Evolutionary conservation across 2,113 vertebrate species (phyloP), one percentile per base, ranked within the genome.

Genomic region (Apteryx owenii): DNA sequence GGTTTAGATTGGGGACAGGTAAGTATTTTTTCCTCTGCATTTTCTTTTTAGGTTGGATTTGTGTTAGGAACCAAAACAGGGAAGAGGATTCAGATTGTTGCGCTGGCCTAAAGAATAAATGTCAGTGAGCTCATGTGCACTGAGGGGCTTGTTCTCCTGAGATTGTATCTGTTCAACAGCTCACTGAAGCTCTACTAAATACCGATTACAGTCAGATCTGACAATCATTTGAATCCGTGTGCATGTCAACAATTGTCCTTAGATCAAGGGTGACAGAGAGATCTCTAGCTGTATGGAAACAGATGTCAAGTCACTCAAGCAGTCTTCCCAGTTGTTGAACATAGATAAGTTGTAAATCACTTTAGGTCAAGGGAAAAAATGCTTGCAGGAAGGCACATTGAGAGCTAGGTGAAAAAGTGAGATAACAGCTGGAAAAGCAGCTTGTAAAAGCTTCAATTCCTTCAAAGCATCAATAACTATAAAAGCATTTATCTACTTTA

Each of bases 311-410:
- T 66, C 40, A 62, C 73, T 90, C 53, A 54, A 88, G 75, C 80
- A 51, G 12, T 40, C 81, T 88, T 76, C 62, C 71, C 54, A 33
- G 66, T 88, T 77, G 33, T 20, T 96, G 81, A 87, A 96, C 76
- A 26, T 8, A 80, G 85, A 89, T 96, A 95, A 97, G n/a, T 62
- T 93, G 56, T 65, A 95, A 96, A 97, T 82, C 42, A 82, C 69
- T 75, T 94, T 12, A 48, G 75, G 60, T 81, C 40, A 84, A 50
- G 33, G 78, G 69, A 53, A 60, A 23, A 46, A 68, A 73, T 15
- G 28, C 50, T 93, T 85, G 38, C 19, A 40, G 85, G 85, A 90
- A 88, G 38, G 73, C n/a, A 64, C 16, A 66, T 29, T 83, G 70
- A 83, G 20, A 77, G 23, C 25, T 66, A 85, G 90, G 68, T 72